Conservation (phyloP, 2,888 invertebrate genomes). For the Hydraecia micacea region DNA sequence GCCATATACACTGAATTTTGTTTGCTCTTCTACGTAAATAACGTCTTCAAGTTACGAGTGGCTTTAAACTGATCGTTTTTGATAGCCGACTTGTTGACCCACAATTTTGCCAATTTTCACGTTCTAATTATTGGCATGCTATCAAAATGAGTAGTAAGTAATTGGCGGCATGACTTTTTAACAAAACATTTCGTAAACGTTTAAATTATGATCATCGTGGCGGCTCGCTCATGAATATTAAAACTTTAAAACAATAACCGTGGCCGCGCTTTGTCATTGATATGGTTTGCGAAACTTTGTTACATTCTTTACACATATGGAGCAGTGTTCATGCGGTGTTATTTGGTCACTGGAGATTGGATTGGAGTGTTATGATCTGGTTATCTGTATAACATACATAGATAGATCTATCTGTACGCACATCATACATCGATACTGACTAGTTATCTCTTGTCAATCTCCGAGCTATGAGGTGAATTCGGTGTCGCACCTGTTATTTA, state of each 20-base stretch:
- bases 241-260: constrained; percentile 52
- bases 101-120: background rate
- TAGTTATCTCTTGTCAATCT: constrained; percentile 33
- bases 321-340: background rate
- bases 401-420: constrained; percentile 18
- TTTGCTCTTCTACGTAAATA: constrained; percentile 18
- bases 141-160: constrained; percentile 21
- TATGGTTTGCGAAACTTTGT: constrained; percentile 37
- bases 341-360: constrained; percentile 15
- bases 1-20: background rate
- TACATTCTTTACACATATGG: constrained; percentile 8
- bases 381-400: constrained; percentile 40
- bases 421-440: constrained; percentile 11
- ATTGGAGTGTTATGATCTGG: constrained; percentile 1
- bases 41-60: constrained; percentile 7
- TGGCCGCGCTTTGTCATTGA: constrained; percentile 17
- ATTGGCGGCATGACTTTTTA: constrained; percentile 7
- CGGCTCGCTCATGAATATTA: constrained; percentile 53
- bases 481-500: constrained; percentile 26
- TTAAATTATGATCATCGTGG: constrained; percentile 4
- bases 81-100: background rate
- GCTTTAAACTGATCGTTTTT: constrained; percentile 9
- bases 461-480: constrained; percentile 11
- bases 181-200: constrained; percentile 12
- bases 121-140: constrained; percentile 8